Conservation (phyloP, 1,140 invertebrate species). For the Telenomus remus region DNA sequence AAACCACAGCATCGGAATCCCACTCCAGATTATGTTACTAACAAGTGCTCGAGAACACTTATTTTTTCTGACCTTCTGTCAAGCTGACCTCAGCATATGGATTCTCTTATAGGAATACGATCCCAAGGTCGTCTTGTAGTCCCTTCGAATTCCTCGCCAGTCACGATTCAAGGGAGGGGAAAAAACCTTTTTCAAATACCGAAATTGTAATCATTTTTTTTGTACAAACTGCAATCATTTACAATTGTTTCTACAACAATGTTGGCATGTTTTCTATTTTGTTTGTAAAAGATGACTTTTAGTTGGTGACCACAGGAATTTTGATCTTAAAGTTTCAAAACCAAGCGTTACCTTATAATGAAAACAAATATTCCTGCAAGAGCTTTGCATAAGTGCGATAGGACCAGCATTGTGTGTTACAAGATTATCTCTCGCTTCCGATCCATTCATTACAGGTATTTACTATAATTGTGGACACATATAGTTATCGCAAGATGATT, state of each 20-base stretch:
- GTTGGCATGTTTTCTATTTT: too few species aligned
- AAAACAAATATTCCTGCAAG: constrained; percentile 20
- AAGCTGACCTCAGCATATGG: constrained; percentile 51
- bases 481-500: constrained; percentile 28
- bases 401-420: constrained; percentile 40
- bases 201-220: too few species aligned
- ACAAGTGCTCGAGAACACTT: constrained; percentile 53
- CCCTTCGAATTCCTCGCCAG: constrained; percentile 52
- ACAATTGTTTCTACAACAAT: too few species aligned
- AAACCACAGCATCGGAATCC: constrained; percentile 48
- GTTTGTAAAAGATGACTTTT: too few species aligned
- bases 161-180: constrained; percentile 27
- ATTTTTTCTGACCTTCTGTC: constrained; percentile 55
- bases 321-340: too few species aligned
- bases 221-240: too few species aligned
- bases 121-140: constrained; percentile 45
- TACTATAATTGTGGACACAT: constrained; percentile 32
- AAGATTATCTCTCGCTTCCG: constrained; percentile 45
- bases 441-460: constrained; percentile 48
- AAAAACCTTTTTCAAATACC: not conserved
- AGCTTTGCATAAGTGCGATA: constrained; percentile 35
- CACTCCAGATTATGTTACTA: constrained; percentile 53
- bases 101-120: constrained; percentile 51
- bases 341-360: constrained; percentile 4
- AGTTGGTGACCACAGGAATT: too few species aligned